These are phyloP conservation scores for Saxidomus purpurata DNA, from an alignment of 1,140 invertebrate genomes.

Conservation along the genomic window DNA sequence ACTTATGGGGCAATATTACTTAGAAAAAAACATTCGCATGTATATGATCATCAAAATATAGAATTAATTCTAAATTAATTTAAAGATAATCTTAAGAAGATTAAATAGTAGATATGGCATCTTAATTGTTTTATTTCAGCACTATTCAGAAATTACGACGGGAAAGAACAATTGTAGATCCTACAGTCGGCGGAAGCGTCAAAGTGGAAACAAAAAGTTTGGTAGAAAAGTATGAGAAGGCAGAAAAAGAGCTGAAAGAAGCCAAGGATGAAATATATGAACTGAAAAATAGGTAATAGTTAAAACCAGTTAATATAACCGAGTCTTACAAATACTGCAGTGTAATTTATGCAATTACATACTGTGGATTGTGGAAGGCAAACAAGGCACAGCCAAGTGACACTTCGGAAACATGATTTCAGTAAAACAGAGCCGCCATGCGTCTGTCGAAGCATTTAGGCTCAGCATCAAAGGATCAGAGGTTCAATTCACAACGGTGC, in stretches of 20 bases:
- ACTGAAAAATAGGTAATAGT: conserved; percentile 9
- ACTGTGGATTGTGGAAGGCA: not conserved
- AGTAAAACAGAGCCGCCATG: too few relatives aligned
- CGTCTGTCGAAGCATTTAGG: too few relatives aligned
- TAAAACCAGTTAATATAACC: too few relatives aligned
- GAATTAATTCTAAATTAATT: too few relatives aligned
- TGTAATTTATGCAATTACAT: not conserved
- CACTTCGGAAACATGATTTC: too few relatives aligned
- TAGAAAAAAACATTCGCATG: too few relatives aligned
- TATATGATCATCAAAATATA: too few relatives aligned
- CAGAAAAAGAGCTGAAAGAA: not conserved
- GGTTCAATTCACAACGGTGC: too few relatives aligned
- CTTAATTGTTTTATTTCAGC: not conserved
- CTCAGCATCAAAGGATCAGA: too few relatives aligned
- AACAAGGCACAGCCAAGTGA: not conserved
- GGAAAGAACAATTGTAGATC: conserved; percentile 20
- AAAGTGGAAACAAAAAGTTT: conserved; percentile 2
- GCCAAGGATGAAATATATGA: conserved; percentile 19
- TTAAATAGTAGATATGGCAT: too few relatives aligned
- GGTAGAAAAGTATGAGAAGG: conserved; percentile 6
- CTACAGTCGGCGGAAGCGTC: not conserved
- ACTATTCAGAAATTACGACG: not conserved
- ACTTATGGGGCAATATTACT: too few relatives aligned
- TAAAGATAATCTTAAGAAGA: too few relatives aligned
- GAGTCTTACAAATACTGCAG: not conserved